Conservation (phyloP, 2,113 vertebrate species). For the Tyto alba region DNA sequence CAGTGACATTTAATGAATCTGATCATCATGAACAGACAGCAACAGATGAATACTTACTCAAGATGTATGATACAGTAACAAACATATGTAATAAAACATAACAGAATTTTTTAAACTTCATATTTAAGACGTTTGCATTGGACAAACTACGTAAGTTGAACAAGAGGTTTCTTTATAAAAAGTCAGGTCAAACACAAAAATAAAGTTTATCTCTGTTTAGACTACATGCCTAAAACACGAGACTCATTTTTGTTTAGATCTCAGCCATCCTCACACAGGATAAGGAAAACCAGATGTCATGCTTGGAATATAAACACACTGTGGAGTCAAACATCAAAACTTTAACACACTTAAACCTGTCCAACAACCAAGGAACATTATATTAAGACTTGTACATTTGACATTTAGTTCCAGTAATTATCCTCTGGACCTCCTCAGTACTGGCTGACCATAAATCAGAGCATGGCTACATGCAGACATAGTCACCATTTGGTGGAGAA, state of each 20-base stretch:
- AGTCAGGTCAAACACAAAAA: not conserved
- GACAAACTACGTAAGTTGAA: not conserved
- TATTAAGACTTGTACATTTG: not conserved
- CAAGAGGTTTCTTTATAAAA: not conserved
- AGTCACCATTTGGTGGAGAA: not conserved
- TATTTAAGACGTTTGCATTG: not conserved
- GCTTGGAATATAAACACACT: not conserved
- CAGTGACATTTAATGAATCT: not conserved
- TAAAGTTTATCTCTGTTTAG: constrained; percentile 18
- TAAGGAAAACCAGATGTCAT: constrained; percentile 29
- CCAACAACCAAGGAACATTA: not conserved
- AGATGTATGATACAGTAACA: not conserved
- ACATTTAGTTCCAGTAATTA: not conserved
- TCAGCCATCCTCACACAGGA: not conserved
- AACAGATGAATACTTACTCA: not conserved
- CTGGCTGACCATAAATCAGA: not conserved
- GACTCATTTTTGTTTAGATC: constrained; percentile 11
- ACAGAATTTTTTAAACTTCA: not conserved
- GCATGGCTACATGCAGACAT: not conserved
- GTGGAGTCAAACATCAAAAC: not conserved
- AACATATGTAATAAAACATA: accelerated
- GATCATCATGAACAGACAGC: not conserved
- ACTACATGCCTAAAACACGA: not conserved
- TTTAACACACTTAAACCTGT: not conserved
- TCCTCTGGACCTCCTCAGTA: not conserved